Base-by-base conservation (phyloP, 2,888 invertebrate genomes). In the Acleris holmiana region DNA sequence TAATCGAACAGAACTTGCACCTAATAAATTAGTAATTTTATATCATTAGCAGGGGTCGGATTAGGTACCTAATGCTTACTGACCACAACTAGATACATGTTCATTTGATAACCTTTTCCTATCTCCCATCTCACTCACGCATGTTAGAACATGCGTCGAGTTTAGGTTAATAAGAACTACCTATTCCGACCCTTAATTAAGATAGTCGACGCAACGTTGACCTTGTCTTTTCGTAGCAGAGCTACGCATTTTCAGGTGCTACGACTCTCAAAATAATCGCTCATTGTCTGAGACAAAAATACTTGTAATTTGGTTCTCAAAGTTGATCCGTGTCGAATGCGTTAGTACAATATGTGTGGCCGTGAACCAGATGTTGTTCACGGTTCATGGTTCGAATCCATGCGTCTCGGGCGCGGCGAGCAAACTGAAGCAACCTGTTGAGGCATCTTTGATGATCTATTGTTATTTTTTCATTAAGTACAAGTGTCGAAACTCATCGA, bases 291-390 rank as follows among this genome's bases (percentile, higher is more conserved):
- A 17, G 50, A 64, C 58, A 41, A 58, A 64, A 51, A 17, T 25
- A 50, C 51, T 10, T n/a, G 21, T 55, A 49, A 65, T 55, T 53
- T 17, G 53, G 41, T 48, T 54, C 49, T 35, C 35, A 65, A 65
- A 55, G 55, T 55, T 50, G 54, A 55, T 55, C 55, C 49, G 54
- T 44, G 53, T 19, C 51, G 53, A 55, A 66, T 61, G 48, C 40
- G 23, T 46, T 46, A 15, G 58, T 41, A 23, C 47, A 53, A 53
- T 58, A 71, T 69, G 46, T 67, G 71, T 78, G 86, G 79, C 90
- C 90, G 77, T 89, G 89, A 89, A 86, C 89, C 74, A 83, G 83
- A 85, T 85, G 84, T 83, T 82, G 81, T 89, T 88, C 88, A 88
- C 84, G 90, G 83, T 85, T 19, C 57, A 53, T 46, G 59, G 51